Evolutionary conservation across 1,140 invertebrate species (phyloP).

Genomic region (Cydia amplana): DNA sequence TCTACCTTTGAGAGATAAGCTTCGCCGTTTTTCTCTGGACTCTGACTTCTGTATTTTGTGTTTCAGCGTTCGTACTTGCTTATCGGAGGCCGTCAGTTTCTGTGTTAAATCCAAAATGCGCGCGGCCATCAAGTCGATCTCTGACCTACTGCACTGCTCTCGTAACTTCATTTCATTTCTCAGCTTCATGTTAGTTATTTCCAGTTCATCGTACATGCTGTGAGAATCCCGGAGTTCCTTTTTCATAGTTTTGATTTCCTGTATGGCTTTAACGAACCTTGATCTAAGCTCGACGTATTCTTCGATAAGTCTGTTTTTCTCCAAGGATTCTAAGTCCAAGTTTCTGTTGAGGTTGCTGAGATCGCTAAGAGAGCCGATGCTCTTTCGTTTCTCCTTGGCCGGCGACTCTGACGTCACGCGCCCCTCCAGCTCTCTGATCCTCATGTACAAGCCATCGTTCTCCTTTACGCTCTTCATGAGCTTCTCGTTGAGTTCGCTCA

Average conservation of each 20-base stretch:
- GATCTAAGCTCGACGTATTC: conserved; percentile 88
- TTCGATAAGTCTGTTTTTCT: conserved; percentile 88
- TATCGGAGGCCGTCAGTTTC: conserved; percentile 90
- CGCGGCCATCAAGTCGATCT: conserved; percentile 89
- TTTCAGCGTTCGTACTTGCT: conserved; percentile 88
- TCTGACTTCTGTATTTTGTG: conserved; percentile 90
- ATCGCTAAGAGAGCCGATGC: conserved; percentile 89
- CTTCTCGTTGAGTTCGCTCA: conserved; percentile 80
- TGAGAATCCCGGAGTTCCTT: conserved; percentile 90
- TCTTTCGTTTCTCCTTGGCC: conserved; percentile 81
- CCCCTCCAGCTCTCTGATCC: conserved; percentile 85
- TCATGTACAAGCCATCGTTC: conserved; percentile 86
- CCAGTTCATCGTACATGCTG: conserved; percentile 88
- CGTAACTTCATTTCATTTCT: conserved; percentile 85
- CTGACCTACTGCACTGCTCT: conserved; percentile 85
- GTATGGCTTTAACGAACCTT: conserved; percentile 89
- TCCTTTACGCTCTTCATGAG: conserved; percentile 86
- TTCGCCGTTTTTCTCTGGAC: conserved; percentile 87
- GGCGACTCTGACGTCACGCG: conserved; percentile 76
- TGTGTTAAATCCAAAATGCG: conserved; percentile 90
- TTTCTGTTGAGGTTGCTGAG: conserved; percentile 89
- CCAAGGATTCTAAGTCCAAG: conserved; percentile 85
- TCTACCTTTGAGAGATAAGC: conserved; percentile 88
- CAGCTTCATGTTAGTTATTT: conserved; percentile 86
- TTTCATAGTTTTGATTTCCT: conserved; percentile 90